Evolutionary conservation across 2,113 vertebrate species (phyloP), one percentile per base, ranked within the genome.

Genomic region (Tauraco erythrolophus): DNA sequence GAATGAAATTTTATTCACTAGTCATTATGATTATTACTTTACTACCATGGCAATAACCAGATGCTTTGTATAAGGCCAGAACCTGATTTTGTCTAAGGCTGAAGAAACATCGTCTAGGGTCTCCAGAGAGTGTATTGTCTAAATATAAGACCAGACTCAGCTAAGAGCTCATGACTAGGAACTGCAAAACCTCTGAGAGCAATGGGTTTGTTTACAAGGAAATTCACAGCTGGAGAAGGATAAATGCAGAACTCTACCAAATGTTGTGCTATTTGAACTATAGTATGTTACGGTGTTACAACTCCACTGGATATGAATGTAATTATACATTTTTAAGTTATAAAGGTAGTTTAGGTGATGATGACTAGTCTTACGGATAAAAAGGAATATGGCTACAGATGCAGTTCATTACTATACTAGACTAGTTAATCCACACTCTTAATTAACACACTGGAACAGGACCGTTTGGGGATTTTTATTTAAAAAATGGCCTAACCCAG

Each of bases 1-100:
- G 96, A 97, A 97, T 95, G 91, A 87, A 89, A 81, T 91, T 93
- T 94, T 92, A 89, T 95, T 96, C 89, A 78, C 48, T 82, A 89
- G 91, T 91, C 70, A 87, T 94, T 94, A 78, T 71, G 69, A 78
- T 97, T 91, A 91, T 96, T 87, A 87, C 86, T 94, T 90, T 84
- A 31, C 72, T 89, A 69, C 75, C 65, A 43, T 33, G 78, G 84
- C 64, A 87, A 78, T 91, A 95, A 86, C 51, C 61, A 10, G 1
- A 84, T 92, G 83, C 65, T 92, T 91, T 84, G 50, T 89, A n/a
- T 64, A 61, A 91, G 69, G 70, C 85, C 6, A 2, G 39, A 91
- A 90, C 72, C 64, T 84, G 83, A 84, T 94, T 91, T 96, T 91
- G 56, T 92, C 57, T 91, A 71, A 94, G 76, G 65, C 83, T 84